Percentiles rank a stretch among this genome's conserved stretches.
Conservation (phyloP, 2,797 vertebrate genomes). For the Danio kyathit region DNA sequence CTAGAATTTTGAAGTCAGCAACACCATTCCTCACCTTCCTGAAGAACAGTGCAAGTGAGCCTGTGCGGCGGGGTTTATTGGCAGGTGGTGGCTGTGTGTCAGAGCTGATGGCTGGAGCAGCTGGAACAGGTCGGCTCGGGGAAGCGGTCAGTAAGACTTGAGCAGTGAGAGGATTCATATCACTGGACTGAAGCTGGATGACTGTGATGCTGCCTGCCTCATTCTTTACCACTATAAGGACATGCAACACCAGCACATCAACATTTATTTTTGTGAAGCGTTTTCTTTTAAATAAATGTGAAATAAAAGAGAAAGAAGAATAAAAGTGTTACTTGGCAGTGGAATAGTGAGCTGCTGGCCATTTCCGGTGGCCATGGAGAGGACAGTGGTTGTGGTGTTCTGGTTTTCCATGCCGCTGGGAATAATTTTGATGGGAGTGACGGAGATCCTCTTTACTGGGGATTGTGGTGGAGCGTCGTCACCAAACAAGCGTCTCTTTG, state of each 20-base stretch:
- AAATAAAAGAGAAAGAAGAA: too few species aligned
- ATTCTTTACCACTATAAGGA: conserved; percentile 78
- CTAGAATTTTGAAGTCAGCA: neutral
- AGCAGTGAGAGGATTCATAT: conserved; percentile 77
- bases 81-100: conserved; percentile 64
- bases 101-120: conserved; percentile 59
- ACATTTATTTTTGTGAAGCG: neutral
- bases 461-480: conserved; percentile 84
- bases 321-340: conserved; percentile 79
- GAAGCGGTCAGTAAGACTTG: conserved; percentile 84
- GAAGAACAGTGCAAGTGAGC: conserved; percentile 94
- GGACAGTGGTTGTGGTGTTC: conserved; percentile 74
- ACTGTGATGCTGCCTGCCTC: conserved; percentile 83
- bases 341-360: conserved; percentile 84
- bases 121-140: conserved; percentile 68
- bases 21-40: conserved; percentile 84
- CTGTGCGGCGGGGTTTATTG: conserved; percentile 84
- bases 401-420: conserved; percentile 74
- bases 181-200: conserved; percentile 81
- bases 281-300: too few species aligned
- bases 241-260: neutral
- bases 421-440: conserved; percentile 81
- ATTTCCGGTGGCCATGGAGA: conserved; percentile 77
- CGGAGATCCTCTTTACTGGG: conserved; percentile 78
- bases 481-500: conserved; percentile 93